Evolutionary conservation across 2,113 vertebrate genomes (phyloP).

Genomic region (Trochalopteron elliotii): DNA sequence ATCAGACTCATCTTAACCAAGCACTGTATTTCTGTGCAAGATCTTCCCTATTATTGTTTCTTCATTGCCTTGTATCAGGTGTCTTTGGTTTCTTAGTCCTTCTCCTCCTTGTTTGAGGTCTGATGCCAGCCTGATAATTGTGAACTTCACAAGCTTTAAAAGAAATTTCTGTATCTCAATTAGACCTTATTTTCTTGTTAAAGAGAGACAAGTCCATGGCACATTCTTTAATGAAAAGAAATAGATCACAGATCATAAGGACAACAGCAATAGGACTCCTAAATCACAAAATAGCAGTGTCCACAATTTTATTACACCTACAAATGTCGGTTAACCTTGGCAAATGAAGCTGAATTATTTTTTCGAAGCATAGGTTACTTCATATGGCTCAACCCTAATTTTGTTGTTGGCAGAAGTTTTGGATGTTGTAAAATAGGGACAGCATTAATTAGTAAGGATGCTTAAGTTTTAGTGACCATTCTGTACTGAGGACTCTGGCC

Average conservation of each 20-base stretch:
- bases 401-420: conserved; percentile 14
- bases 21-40: neutral
- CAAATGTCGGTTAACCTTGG: conserved; percentile 19
- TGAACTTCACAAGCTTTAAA: neutral
- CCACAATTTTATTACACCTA: neutral
- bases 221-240: neutral
- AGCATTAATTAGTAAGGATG: neutral
- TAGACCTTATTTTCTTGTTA: conserved; percentile 15
- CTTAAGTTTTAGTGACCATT: neutral
- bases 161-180: neutral
- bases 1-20: neutral
- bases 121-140: neutral
- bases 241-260: neutral
- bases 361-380: neutral
- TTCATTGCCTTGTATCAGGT: neutral
- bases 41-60: neutral
- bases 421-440: neutral
- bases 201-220: neutral
- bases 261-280: neutral
- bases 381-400: neutral
- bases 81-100: neutral
- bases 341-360: conserved; percentile 24
- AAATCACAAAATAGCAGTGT: neutral
- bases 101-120: neutral
- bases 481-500: neutral